These are phyloP conservation scores for Lampris megalopsis DNA, from an alignment of 2,113 vertebrate genomes.

Conservation along the genomic window DNA sequence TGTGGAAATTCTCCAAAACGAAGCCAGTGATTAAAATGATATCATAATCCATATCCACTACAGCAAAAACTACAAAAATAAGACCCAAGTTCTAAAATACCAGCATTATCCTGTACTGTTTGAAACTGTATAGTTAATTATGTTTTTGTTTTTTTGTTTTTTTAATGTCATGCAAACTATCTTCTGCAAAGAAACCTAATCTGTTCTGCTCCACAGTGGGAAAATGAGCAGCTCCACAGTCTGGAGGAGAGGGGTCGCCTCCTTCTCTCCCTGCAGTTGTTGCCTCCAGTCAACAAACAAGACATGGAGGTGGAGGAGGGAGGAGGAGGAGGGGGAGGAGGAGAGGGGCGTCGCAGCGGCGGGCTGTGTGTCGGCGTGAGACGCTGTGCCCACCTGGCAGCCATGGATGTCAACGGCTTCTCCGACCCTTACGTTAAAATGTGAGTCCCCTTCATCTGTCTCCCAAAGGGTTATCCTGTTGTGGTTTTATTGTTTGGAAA, in stretches of 20 bases:
- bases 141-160: neutral
- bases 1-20: too few species aligned
- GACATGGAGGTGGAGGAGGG: constrained; percentile 22
- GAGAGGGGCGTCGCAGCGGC: constrained; percentile 21
- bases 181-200: neutral
- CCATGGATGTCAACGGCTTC: constrained; percentile 92
- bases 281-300: constrained; percentile 45
- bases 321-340: constrained; percentile 31
- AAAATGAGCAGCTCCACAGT: constrained; percentile 84
- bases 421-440: constrained; percentile 91
- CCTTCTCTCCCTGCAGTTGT: constrained; percentile 85
- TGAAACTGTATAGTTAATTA: constrained; percentile 4
- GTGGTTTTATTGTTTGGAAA: too few species aligned
- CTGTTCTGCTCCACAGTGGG: constrained; percentile 75
- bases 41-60: too few species aligned
- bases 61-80: too few species aligned
- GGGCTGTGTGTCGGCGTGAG: constrained; percentile 87
- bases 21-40: too few species aligned
- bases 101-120: neutral
- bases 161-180: neutral
- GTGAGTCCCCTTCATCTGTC: constrained; percentile 73
- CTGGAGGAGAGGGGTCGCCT: constrained; percentile 89
- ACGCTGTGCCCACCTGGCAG: constrained; percentile 89
- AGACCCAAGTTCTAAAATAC: too few species aligned
- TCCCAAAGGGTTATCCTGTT: too few species aligned